These are phyloP conservation scores for Dryobota labecula DNA, from an alignment of 2,888 invertebrate species.

Conservation along the genomic window DNA sequence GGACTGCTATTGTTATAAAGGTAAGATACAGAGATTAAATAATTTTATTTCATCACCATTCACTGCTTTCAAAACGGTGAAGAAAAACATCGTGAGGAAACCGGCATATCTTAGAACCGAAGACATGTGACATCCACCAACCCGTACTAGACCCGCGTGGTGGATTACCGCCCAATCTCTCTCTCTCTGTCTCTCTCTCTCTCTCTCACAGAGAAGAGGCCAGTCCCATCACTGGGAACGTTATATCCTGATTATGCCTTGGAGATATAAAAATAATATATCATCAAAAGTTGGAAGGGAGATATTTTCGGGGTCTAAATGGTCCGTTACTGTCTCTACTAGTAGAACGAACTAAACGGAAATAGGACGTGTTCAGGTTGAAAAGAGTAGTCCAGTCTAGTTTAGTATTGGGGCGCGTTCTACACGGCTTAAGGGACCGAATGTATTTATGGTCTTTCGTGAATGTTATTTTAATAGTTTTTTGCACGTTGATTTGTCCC, in stretches of 20 bases:
- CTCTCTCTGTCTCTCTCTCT: too few species aligned
- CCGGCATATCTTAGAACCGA: neutral
- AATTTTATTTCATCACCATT: neutral
- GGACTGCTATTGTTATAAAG: conserved; percentile 94
- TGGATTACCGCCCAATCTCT: neutral
- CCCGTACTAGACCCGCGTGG: neutral
- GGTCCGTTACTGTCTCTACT: too few species aligned
- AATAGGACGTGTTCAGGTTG: neutral
- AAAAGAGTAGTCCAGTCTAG: neutral
- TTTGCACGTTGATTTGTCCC: neutral
- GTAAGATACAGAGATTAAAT: conserved; percentile 76
- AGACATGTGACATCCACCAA: neutral
- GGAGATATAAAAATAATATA: too few species aligned
- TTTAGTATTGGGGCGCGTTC: neutral
- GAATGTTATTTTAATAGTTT: neutral
- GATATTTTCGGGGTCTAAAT: too few species aligned
- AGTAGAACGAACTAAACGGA: neutral
- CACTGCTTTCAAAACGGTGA: neutral
- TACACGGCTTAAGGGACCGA: neutral
- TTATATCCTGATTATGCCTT: neutral
- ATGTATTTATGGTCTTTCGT: neutral
- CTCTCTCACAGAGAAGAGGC: neutral
- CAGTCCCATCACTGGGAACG: neutral
- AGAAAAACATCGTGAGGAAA: neutral
- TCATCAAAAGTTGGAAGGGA: neutral